Evolutionary conservation across 2,113 vertebrate genomes (phyloP).

Genomic region (Petromus typicus): DNA sequence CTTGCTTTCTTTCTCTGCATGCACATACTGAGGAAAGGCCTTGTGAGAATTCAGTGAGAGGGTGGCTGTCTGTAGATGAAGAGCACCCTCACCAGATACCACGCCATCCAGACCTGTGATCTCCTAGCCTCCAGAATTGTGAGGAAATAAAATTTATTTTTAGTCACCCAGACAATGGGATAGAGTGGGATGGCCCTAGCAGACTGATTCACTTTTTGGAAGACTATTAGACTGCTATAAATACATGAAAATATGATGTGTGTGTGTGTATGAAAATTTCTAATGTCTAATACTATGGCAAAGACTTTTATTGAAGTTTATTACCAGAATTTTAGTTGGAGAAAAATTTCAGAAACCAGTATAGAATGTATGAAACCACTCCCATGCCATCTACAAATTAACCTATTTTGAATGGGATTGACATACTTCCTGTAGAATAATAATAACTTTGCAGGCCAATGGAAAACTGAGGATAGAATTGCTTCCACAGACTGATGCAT

Average conservation of each 20-base stretch:
- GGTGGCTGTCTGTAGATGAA: neutral
- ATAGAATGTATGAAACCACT: neutral
- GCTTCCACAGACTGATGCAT: neutral
- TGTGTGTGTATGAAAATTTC: neutral
- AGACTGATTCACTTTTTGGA: neutral
- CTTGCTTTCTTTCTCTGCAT: neutral
- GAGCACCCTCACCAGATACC: neutral
- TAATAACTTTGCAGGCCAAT: neutral
- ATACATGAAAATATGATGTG: neutral
- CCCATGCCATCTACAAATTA: constrained; percentile 11
- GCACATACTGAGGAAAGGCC: neutral
- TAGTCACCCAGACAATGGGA: neutral
- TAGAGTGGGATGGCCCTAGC: neutral
- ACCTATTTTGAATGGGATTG: neutral
- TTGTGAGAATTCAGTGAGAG: neutral
- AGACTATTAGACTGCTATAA: neutral
- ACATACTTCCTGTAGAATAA: neutral
- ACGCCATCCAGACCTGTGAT: neutral
- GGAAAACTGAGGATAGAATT: neutral
- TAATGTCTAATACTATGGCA: neutral
- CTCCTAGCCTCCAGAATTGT: neutral
- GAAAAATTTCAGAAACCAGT: constrained; percentile 5
- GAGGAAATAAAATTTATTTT: neutral
- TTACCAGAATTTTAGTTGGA: constrained; percentile 34
- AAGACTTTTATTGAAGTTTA: neutral